Conservation (phyloP, 2,113 vertebrate genomes). For the Theropithecus gelada region DNA sequence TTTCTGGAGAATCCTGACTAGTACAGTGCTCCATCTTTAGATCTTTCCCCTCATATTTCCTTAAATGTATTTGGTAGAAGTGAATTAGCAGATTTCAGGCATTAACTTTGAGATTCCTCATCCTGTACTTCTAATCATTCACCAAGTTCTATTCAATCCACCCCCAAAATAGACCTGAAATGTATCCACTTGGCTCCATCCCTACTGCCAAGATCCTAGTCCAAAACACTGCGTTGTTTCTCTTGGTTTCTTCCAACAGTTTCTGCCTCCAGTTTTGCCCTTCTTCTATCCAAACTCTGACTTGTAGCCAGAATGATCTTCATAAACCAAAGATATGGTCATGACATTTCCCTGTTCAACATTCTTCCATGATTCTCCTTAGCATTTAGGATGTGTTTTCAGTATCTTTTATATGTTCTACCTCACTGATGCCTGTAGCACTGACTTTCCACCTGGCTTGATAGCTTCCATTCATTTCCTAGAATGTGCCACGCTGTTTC, state of each 20-base stretch:
- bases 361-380: background rate
- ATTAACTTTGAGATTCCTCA: slow-evolving; percentile 17
- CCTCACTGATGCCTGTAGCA: background rate
- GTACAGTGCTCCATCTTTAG: background rate
- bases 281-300: background rate
- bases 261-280: slow-evolving; percentile 23
- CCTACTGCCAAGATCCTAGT: background rate
- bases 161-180: slow-evolving; percentile 3
- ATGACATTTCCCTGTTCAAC: background rate
- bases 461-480: background rate
- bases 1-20: background rate
- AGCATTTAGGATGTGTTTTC: background rate
- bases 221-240: slow-evolving; percentile 28
- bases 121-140: slow-evolving; percentile 8
- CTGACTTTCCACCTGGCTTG: background rate
- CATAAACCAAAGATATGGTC: background rate
- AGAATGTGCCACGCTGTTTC: background rate
- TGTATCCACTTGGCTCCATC: background rate
- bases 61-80: slow-evolving; percentile 63
- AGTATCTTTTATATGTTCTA: background rate
- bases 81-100: background rate
- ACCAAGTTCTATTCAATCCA: background rate
- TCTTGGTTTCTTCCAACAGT: background rate
- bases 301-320: background rate
- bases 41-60: slow-evolving; percentile 26